phyloP scores from a whole-genome alignment of 2,797 vertebrate genomes.

The Syngnathus acus region DNA sequence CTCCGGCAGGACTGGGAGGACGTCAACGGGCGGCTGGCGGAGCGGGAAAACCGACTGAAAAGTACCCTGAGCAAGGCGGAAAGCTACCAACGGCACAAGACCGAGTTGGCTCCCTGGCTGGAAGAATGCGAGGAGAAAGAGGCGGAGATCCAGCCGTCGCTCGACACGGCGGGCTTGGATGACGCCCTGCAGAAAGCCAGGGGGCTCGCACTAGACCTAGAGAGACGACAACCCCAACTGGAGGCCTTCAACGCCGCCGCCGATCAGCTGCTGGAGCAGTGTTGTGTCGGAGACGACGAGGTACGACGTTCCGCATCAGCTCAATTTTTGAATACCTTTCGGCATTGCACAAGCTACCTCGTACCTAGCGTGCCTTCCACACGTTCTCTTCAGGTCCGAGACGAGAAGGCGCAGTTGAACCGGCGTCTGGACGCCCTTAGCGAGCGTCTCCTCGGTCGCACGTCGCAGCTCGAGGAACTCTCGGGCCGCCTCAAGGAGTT shows the following conservation, averaged over 20 bases:
- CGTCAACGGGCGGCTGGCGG: slow-evolving; percentile 72
- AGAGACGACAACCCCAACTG: slow-evolving; percentile 80
- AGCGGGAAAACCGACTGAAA: slow-evolving; percentile 76
- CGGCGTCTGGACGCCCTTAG: slow-evolving; percentile 80
- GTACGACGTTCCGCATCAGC: slow-evolving; percentile 12
- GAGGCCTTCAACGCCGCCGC: slow-evolving; percentile 85
- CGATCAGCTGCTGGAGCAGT: slow-evolving; percentile 85
- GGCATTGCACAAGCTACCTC: background rate
- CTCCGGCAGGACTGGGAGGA: slow-evolving; percentile 86
- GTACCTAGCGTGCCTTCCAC: no score
- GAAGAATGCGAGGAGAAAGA: slow-evolving; percentile 77
- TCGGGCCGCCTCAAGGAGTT: slow-evolving; percentile 88
- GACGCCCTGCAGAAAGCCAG: slow-evolving; percentile 78
- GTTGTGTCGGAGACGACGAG: slow-evolving; percentile 83
- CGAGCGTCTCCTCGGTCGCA: slow-evolving; percentile 78
- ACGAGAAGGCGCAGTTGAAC: slow-evolving; percentile 88
- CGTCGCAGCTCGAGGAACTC: slow-evolving; percentile 87
- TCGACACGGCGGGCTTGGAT: slow-evolving; percentile 79
- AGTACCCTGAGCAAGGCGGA: slow-evolving; percentile 82
- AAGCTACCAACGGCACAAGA: slow-evolving; percentile 77
- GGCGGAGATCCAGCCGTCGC: slow-evolving; percentile 71
- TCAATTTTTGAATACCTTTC: background rate
- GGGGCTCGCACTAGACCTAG: slow-evolving; percentile 79
- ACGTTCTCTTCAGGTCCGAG: slow-evolving; percentile 66
- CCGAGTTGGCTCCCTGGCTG: slow-evolving; percentile 84